phyloP scores from a whole-genome alignment of 2,113 vertebrate species.

The Sarotherodon lohbergeri region DNA sequence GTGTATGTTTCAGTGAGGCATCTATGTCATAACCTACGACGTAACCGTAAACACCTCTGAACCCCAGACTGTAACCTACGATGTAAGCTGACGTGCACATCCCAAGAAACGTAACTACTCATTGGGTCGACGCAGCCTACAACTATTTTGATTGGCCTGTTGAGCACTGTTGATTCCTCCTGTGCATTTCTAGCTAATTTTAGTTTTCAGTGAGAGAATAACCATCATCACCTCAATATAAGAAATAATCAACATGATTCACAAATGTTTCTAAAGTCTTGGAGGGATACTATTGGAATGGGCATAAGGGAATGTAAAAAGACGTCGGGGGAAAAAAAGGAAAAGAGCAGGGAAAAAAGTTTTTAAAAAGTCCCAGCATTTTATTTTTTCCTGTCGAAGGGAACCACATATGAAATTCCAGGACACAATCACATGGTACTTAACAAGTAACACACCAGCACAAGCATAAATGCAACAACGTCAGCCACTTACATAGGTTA shows the following conservation, averaged over 20 bases:
- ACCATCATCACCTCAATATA: background rate
- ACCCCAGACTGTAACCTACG: fast-evolving
- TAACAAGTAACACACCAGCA: fast-evolving
- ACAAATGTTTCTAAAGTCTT: background rate
- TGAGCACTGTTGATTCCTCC: background rate
- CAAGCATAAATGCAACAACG: background rate
- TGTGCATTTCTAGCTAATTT: background rate
- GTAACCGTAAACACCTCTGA: background rate
- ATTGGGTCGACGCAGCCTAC: background rate
- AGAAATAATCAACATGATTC: background rate
- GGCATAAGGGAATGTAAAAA: background rate
- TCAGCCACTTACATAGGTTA: fast-evolving
- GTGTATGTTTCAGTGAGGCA: background rate
- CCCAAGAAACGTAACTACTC: fast-evolving
- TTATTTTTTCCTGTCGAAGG: background rate
- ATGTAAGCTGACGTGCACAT: background rate
- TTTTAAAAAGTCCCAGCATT: background rate
- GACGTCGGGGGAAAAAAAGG: background rate
- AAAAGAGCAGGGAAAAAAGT: background rate
- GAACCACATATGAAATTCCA: background rate
- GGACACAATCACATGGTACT: background rate
- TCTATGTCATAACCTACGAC: background rate
- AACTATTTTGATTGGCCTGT: background rate
- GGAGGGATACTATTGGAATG: background rate
- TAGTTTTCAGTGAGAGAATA: background rate